Percentiles rank a stretch among this genome's conserved stretches.
Evolutionary conservation across 2,797 vertebrate species (phyloP).

Genomic region (Buceros bicornis): DNA sequence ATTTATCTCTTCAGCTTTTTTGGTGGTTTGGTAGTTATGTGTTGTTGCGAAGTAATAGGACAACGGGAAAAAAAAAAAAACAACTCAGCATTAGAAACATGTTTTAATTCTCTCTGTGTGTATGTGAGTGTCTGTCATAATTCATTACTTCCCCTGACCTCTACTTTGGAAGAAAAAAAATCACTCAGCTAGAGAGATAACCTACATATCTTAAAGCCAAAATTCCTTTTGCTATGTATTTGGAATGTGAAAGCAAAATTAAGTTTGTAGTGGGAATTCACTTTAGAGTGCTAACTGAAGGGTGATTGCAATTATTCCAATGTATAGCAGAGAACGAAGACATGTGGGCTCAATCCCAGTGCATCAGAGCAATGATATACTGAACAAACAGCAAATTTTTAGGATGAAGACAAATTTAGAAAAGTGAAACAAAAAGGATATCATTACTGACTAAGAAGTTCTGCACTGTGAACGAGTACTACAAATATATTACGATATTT

Average conservation of each 20-base stretch:
- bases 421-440: not conserved
- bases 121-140: slow-evolving; percentile 6
- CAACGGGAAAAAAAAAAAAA: not conserved
- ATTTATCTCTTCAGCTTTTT: not conserved
- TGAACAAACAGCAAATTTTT: not conserved
- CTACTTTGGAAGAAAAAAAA: not conserved
- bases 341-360: not conserved
- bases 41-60: not conserved
- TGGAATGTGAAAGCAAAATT: not conserved
- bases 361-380: not conserved
- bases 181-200: slow-evolving; percentile 3
- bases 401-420: not conserved
- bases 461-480: not conserved
- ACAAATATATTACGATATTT: not conserved
- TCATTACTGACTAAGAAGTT: not conserved
- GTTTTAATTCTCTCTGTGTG: not conserved
- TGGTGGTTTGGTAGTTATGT: not conserved
- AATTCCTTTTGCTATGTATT: slow-evolving; percentile 17
- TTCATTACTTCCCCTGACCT: slow-evolving; percentile 49
- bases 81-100: not conserved
- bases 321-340: not conserved
- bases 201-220: slow-evolving; percentile 18
- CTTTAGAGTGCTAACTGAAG: not conserved
- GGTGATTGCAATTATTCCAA: not conserved
- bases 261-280: slow-evolving; percentile 19